Evolutionary conservation across 2,797 vertebrate genomes (phyloP).

Genomic region (Benthosema pterotum): DNA sequence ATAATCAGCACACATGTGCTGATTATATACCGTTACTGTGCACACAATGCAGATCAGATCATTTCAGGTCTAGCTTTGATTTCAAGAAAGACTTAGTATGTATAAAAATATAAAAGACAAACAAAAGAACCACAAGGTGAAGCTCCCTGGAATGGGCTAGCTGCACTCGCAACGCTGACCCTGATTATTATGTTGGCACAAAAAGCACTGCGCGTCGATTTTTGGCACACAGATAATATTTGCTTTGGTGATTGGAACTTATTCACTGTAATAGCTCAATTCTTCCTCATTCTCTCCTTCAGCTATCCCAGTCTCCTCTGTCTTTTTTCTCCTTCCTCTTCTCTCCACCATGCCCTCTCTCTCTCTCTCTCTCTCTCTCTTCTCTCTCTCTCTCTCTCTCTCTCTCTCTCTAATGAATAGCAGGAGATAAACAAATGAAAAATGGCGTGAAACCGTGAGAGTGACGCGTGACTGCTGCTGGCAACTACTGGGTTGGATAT

Average conservation of each 20-base stretch:
- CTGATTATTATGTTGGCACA: slow-evolving; percentile 73
- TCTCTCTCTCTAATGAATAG: slow-evolving; percentile 44
- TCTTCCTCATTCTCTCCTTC: slow-evolving; percentile 42
- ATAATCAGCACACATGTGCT: slow-evolving; percentile 24
- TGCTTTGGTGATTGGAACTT: slow-evolving; percentile 83
- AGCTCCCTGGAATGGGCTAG: slow-evolving; percentile 41
- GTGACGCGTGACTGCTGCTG: slow-evolving; percentile 16
- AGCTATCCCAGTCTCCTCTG: slow-evolving; percentile 1
- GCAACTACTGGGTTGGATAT: slow-evolving; percentile 20
- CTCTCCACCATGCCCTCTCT: slow-evolving; percentile 28
- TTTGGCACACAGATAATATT: slow-evolving; percentile 80
- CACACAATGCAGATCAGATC: slow-evolving; percentile 4
- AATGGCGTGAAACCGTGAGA: slow-evolving; percentile 33
- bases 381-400: slow-evolving; percentile 27
- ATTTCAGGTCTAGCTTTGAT: no score
- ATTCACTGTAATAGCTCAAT: slow-evolving; percentile 76
- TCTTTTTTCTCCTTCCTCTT: slow-evolving; percentile 25
- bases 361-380: no score
- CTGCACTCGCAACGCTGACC: slow-evolving; percentile 63
- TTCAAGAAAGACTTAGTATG: neutral
- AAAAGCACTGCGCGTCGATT: slow-evolving; percentile 67
- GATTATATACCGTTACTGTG: slow-evolving; percentile 11
- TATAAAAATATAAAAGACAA: slow-evolving; percentile 42
- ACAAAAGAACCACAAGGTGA: slow-evolving; percentile 59
- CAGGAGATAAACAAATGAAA: slow-evolving; percentile 53